Conservation (phyloP, 23 tunicate species). For the Trididemnum clinides region DNA sequence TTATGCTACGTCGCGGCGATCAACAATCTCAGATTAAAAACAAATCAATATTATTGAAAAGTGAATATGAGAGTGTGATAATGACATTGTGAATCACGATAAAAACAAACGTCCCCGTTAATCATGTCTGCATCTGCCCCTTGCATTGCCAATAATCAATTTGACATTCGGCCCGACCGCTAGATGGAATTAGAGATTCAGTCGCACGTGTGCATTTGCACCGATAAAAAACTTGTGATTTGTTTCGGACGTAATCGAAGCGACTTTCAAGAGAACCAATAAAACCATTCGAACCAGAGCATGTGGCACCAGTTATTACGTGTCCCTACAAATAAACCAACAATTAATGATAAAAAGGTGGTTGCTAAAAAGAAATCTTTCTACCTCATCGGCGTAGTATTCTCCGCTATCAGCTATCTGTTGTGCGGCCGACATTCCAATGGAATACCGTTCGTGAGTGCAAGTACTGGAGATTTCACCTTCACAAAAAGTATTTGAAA, state of each 20-base stretch:
- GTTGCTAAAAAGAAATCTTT: neutral
- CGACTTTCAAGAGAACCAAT: constrained; percentile 51
- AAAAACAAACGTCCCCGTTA: neutral
- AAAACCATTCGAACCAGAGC: constrained; percentile 59
- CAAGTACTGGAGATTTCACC: too few species aligned
- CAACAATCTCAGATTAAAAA: too few species aligned
- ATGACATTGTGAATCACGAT: neutral
- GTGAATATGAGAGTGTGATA: neutral
- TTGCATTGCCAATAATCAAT: constrained; percentile 93
- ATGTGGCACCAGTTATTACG: constrained; percentile 78
- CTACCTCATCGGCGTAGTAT: constrained; percentile 83
- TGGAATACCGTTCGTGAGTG: constrained; percentile 47
- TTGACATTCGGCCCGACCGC: constrained; percentile 72
- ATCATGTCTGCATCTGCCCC: neutral
- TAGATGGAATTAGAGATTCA: neutral
- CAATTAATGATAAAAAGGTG: neutral
- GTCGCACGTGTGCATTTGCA: constrained; percentile 48
- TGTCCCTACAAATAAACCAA: constrained; percentile 35
- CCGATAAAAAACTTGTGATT: constrained; percentile 12
- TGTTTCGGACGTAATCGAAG: neutral
- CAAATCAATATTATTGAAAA: too few species aligned
- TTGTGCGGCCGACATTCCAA: constrained; percentile 64
- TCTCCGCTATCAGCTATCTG: constrained; percentile 64
- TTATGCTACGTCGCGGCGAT: too few species aligned
- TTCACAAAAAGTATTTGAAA: too few species aligned